Base-by-base conservation (phyloP, 2,113 vertebrate genomes). In the Pholis gunnellus region DNA sequence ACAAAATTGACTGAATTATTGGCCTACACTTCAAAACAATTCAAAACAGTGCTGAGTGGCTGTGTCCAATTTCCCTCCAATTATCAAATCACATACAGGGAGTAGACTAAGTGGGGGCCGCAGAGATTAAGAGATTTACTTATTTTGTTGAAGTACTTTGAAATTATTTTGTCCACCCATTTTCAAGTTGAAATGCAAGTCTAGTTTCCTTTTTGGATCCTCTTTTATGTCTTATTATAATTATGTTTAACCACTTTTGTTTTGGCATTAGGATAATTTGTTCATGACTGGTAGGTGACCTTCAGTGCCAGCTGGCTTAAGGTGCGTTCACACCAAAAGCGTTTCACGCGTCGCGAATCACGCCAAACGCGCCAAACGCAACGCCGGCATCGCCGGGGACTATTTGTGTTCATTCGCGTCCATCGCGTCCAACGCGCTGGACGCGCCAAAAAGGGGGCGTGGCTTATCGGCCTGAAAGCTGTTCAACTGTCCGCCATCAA, bases 31-130 rank as follows among this genome's bases (percentile, higher is more conserved):
- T 48, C 2, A 48, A 40, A 57, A 36, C 29, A 57, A 38, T 20
- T 7, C 20, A n/a, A 25, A 68, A 9, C 31, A n/a, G 48, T 14
- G 52, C 10, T 52, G 67, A 63, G 27, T 2, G 42, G 44, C 60
- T 25, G 36, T 9, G 54, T 18, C 20, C 18, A 72, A 72, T 79
- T 56, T 65, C 20, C 14, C 25, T 42, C 59, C 20, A 60, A 81
- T 68, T n/a, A 40, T 27, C 10, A 59, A 59, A 52, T 46, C 18
- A 44, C n/a, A 66, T 6, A 9, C 3, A 13, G 14, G 20, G 67
- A 56, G n/a, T 4, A n/a, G n/a, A 22, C 1, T 3, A 1, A 38
- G 2, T 44, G 2, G 56, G 36, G 14, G 31, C 9, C 8, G 14
- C 13, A 54, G 31, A 31, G 13, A 31, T 6, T 50, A 9, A 4